Evolutionary conservation across 1,140 invertebrate species (phyloP).

Genomic region (Caenorhabditis latens): DNA sequence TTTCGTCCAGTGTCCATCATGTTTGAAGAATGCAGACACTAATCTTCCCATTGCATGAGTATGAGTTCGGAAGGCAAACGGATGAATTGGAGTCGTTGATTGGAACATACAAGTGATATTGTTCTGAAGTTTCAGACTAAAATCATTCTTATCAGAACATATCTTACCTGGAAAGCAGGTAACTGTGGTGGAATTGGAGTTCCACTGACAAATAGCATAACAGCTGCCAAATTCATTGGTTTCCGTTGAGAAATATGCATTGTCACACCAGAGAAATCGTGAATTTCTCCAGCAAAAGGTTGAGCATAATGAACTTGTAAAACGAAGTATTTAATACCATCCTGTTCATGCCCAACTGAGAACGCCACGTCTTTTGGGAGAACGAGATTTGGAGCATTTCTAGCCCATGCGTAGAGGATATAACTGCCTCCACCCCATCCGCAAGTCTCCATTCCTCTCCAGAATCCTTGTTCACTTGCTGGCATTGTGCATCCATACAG

Average conservation of each 20-base stretch:
- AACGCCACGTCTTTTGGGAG: slow-evolving; percentile 74
- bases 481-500: slow-evolving; percentile 75
- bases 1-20: slow-evolving; percentile 72
- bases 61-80: slow-evolving; percentile 78
- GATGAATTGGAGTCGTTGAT: slow-evolving; percentile 72
- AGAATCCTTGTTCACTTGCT: slow-evolving; percentile 65
- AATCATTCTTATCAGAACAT: not conserved
- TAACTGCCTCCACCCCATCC: slow-evolving; percentile 67
- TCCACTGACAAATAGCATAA: slow-evolving; percentile 75
- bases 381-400: slow-evolving; percentile 74
- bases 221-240: slow-evolving; percentile 69
- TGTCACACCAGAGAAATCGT: slow-evolving; percentile 74
- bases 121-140: slow-evolving; percentile 1
- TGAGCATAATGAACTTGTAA: slow-evolving; percentile 74
- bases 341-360: slow-evolving; percentile 71
- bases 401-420: slow-evolving; percentile 76
- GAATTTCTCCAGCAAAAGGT: slow-evolving; percentile 73
- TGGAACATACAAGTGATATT: slow-evolving; percentile 73
- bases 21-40: slow-evolving; percentile 76
- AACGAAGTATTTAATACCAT: slow-evolving; percentile 76
- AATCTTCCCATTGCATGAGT: slow-evolving; percentile 77
- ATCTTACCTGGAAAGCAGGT: slow-evolving; percentile 48
- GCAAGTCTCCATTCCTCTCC: slow-evolving; percentile 73
- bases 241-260: slow-evolving; percentile 59
- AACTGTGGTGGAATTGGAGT: slow-evolving; percentile 72